Evolutionary conservation across 2,113 vertebrate species (phyloP), one percentile per base, ranked within the genome.

Genomic region (Tragelaphus imberbis): DNA sequence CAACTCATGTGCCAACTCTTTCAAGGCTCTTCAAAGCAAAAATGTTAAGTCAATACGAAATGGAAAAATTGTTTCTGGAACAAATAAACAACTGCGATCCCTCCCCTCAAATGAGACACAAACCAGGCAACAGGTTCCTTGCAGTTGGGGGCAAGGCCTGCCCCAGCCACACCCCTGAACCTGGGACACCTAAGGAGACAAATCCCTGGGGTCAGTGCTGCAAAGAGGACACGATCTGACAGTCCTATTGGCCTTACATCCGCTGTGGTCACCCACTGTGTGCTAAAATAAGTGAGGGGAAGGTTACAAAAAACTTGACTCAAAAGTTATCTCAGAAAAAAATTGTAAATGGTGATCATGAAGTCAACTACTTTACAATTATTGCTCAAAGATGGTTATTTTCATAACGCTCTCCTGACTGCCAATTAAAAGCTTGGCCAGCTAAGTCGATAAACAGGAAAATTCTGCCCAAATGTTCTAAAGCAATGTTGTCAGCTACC

Each of bases 321-420:
- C 4, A 9, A 33, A 94, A 84, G 8, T 68, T 44, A 82, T 30
- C 86, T 55, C 44, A 79, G 33, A 56, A 90, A 82, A 82, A 82
- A 80, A 40, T 17, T 49, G 5, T 11, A 91, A 40, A 81, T 25
- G 9, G 44, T 51, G 16, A 25, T 59, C 25, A 80, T 40, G 28
- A 95, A 96, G 47, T 84, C 84, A 95, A 90, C 30, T 65, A 56
- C 55, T 94, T 81, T 49, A 90, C 68, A 96, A 88, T 63, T 53
- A 77, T 25, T 84, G 87, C 68, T 95, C 79, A 36, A 91, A 95
- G 87, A 21, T 80, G 56, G 44, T 79, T 87, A 87, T 87, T 92
- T 71, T 85, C 63, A 47, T 36, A 47, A 93, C 11, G 23, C 28
- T 86, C 75, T 79, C 56, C 27, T 84, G 19, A 80, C 44, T 81